Conservation (phyloP, 1,140 invertebrate species). For the Berghia stephanieae region DNA sequence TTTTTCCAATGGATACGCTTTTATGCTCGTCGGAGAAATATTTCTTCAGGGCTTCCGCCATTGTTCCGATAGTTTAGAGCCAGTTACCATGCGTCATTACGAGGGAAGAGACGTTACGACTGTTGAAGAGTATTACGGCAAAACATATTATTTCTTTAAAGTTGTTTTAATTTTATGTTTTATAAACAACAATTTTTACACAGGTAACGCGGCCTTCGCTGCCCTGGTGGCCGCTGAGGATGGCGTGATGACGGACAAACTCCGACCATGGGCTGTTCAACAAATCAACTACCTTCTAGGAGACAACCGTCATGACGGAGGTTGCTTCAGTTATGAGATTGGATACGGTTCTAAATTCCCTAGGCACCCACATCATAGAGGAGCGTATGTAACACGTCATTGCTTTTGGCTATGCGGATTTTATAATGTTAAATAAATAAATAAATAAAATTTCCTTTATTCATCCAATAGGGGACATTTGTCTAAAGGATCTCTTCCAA, state of each 20-base stretch:
- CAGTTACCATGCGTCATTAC: too few species aligned
- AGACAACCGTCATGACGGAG: slow-evolving; percentile 68
- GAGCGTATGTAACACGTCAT: slow-evolving; percentile 38
- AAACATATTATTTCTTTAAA: neutral
- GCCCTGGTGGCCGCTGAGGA: slow-evolving; percentile 51
- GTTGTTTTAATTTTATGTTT: neutral
- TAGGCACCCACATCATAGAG: slow-evolving; percentile 59
- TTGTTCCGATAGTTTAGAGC: too few species aligned
- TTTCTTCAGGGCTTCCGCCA: too few species aligned
- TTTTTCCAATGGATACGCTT: too few species aligned
- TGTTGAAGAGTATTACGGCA: too few species aligned
- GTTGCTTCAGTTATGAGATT: slow-evolving; percentile 72
- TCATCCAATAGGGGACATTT: too few species aligned
- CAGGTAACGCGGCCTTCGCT: slow-evolving; percentile 53
- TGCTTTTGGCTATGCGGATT: neutral
- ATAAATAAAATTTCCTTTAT: too few species aligned
- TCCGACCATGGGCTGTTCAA: slow-evolving; percentile 70
- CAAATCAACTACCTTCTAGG: slow-evolving; percentile 76
- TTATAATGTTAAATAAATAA: neutral
- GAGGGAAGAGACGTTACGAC: too few species aligned
- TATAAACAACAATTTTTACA: too few species aligned
- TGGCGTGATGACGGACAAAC: slow-evolving; percentile 43
- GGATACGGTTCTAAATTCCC: slow-evolving; percentile 75
- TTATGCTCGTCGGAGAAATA: too few species aligned
- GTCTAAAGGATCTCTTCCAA: too few species aligned